These are phyloP conservation scores for Steatocranus sp. DNA, from an alignment of 2,797 vertebrate genomes.

Conservation along the genomic window DNA sequence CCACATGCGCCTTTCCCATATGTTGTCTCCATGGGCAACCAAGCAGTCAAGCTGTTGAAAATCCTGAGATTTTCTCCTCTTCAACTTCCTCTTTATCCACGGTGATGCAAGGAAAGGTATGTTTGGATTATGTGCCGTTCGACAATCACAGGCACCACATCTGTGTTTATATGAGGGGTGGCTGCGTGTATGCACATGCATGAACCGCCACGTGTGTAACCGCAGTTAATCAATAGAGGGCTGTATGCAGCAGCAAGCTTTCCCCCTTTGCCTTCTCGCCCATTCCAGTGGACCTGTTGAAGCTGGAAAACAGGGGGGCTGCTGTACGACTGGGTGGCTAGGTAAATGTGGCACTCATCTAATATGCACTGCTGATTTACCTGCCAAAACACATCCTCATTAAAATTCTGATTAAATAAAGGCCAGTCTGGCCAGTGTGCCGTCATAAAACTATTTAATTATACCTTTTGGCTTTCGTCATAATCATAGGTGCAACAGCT, in stretches of 20 bases:
- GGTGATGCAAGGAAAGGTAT: neutral
- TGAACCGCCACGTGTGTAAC: conserved; percentile 44
- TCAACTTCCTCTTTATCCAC: conserved; percentile 28
- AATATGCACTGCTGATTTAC: conserved; percentile 53
- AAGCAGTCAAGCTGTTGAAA: conserved; percentile 43
- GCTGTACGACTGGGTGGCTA: conserved; percentile 67
- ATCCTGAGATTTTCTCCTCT: conserved; percentile 38
- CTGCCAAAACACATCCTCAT: conserved; percentile 67
- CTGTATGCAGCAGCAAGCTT: conserved; percentile 51
- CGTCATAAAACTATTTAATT: conserved; percentile 49
- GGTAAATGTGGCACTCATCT: conserved; percentile 69
- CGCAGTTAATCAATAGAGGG: conserved; percentile 63
- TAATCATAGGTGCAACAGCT: conserved; percentile 5
- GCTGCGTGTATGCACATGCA: neutral
- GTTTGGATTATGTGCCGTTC: neutral
- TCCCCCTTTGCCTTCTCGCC: conserved; percentile 12
- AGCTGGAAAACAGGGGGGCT: conserved; percentile 66
- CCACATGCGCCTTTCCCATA: conserved; percentile 33
- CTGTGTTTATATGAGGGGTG: neutral
- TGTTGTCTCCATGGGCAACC: conserved; percentile 59
- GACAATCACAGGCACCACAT: neutral
- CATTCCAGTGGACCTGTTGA: conserved; percentile 68
- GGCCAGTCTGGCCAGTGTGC: conserved; percentile 20
- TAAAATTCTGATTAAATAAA: conserved; percentile 68
- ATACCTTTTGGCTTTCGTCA: conserved; percentile 22